phyloP scores from a whole-genome alignment of 2,888 invertebrate genomes.

The Mycalesis mineus region DNA sequence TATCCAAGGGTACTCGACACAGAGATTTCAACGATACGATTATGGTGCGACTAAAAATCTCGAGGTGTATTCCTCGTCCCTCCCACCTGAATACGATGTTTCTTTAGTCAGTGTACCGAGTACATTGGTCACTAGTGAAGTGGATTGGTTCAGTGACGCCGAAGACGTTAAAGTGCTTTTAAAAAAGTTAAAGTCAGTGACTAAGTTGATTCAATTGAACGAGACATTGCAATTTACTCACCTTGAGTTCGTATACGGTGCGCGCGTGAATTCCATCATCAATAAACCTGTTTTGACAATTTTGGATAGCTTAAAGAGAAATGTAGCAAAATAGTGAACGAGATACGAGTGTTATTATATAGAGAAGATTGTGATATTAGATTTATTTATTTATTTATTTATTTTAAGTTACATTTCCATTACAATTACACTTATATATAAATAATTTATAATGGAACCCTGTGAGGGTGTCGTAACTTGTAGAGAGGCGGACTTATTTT shows the following conservation, averaged over 20 bases:
- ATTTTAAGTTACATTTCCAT: too few species aligned
- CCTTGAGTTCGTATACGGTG: conserved; percentile 62
- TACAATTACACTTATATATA: too few species aligned
- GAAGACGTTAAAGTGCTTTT: conserved; percentile 46
- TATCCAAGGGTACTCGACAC: conserved; percentile 53
- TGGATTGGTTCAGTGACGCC: conserved; percentile 57
- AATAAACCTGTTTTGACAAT: conserved; percentile 50
- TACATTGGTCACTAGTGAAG: conserved; percentile 52
- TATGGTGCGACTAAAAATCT: conserved; percentile 46
- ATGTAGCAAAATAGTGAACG: background rate
- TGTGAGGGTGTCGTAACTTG: too few species aligned
- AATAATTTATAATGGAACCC: too few species aligned
- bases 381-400: background rate
- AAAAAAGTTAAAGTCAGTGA: conserved; percentile 45
- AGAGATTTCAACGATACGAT: conserved; percentile 57
- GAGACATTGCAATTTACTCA: conserved; percentile 56
- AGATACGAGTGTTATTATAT: background rate
- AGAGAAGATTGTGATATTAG: background rate
- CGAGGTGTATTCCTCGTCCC: conserved; percentile 40
- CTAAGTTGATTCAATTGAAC: conserved; percentile 44
- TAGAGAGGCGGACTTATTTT: too few species aligned
- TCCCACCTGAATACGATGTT: conserved; percentile 54
- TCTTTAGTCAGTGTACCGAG: conserved; percentile 50
- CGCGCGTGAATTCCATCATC: conserved; percentile 48
- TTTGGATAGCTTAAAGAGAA: conserved; percentile 30